Evolutionary conservation across 2,888 invertebrate genomes (phyloP).

Genomic region (Pterostichus niger): DNA sequence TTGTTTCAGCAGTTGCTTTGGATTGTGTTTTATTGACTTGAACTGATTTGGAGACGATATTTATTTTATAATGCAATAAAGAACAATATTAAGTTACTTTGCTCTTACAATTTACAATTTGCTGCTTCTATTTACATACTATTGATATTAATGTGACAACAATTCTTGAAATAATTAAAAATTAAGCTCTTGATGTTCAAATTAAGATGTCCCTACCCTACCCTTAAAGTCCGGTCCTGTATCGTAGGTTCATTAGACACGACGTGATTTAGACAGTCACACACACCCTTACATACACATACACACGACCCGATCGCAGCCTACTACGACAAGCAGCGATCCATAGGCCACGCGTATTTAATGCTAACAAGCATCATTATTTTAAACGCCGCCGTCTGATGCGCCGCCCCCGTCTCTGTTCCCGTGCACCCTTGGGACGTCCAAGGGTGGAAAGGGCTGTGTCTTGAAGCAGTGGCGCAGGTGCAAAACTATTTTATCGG

Average conservation of each 20-base stretch:
- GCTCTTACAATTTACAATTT: no score
- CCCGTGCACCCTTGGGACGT: conserved; percentile 31
- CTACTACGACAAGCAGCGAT: conserved; percentile 72
- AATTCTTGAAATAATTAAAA: no score
- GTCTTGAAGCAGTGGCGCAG: background rate
- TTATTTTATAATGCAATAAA: background rate
- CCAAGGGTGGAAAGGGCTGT: background rate
- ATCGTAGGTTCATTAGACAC: conserved; percentile 71
- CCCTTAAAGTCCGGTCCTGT: conserved; percentile 68
- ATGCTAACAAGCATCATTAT: conserved; percentile 74
- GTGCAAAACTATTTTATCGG: background rate
- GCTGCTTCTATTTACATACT: no score
- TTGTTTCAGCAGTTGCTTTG: conserved; percentile 14
- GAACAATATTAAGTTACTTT: no score
- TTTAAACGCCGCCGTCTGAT: conserved; percentile 70
- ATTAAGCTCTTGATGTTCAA: no score
- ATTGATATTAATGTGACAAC: no score
- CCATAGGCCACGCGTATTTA: conserved; percentile 69
- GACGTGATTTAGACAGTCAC: conserved; percentile 70
- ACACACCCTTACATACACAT: background rate
- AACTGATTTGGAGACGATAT: background rate
- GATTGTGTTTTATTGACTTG: conserved; percentile 15
- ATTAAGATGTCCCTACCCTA: no score
- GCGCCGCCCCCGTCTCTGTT: background rate
- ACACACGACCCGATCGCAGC: conserved; percentile 71